Evolutionary conservation across 2,797 vertebrate species (phyloP), one percentile per base, ranked within the genome.

Genomic region (Aselliscus stoliczkanus): DNA sequence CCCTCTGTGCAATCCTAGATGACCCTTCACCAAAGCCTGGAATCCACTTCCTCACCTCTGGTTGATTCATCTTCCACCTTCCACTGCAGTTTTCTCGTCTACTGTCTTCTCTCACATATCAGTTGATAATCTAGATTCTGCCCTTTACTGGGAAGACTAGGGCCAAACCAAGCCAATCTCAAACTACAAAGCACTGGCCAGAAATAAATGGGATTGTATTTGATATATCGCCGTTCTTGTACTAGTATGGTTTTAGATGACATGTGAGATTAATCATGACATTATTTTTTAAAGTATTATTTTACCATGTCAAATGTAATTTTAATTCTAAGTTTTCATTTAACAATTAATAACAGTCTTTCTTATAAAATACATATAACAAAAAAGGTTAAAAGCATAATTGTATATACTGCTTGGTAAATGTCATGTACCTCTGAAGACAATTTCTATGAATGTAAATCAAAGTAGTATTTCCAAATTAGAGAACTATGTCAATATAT

Each of bases 311-410:
- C 81, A 72, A 93, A 80, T 70, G 29, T 44, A 87, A 54, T 81
- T 93, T 95, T 81, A 80, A 95, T 84, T 93, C 37, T 54, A 94
- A 83, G 44, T 79, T 87, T 96, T 93, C 8, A 65, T 67, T 87
- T 89, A n/a, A 65, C 95, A 94, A 85, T 69, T 77, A 89, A 25
- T 90, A 77, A 37, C 11, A 89, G 17, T 93, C 4, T 82, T 27
- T 88, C 58, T 73, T 92, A 64, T 90, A 94, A 96, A 88, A 89
- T 56, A 64, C 14, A 88, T 42, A 5, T 60, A 72, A 82, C 58
- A 84, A 64, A 79, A 58, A 64, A 79, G 11, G 56, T 62, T 89
- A 93, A 76, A 94, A 14, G 34, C 39, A 50, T 95, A 92, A 92
- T 88, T 92, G 90, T n/a, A 81, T 60, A 75, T 44, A 56, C 10